Base-by-base conservation (phyloP, 37 sponge, comb jelly and placozoan species). In the Bolinopsis microptera region DNA sequence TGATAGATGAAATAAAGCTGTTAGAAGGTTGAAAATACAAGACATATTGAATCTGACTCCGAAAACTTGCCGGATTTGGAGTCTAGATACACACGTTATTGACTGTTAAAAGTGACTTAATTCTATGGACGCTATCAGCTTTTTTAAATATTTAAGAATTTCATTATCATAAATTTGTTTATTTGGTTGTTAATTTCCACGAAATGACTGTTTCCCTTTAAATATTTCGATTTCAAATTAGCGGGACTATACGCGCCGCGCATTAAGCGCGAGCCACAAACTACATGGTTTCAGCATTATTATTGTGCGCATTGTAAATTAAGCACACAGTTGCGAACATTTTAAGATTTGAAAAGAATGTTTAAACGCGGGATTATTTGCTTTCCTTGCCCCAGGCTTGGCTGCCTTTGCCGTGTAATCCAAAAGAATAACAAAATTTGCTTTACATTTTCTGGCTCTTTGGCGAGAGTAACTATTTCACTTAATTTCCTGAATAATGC, bases 221-320 rank as follows among this genome's bases (percentile, higher is more conserved):
- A 48, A 48, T 18, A 18, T 5, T 48, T 13, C 9, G 5, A 13
- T 18, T 48, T 48, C 61, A 48, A 48, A 48, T 48, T 48, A 48
- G 61, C 61, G 61, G 61, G 61, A 48, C 61, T 5, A 13, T 5
- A 48, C 5, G 13, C 5, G 61, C 61, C 61, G 61, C 61, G 61
- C 61, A 48, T 18, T 5, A 48, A 48, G 61, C 13, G 61, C 61
- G 80, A 34, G 80, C 80, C 9, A 77, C 27, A 77, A 77, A 77
- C 35, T 22, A 34, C 80, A 77, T 16, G 3, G 16, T 77, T 77
- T 77, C 27, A 77, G 80, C 80, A 77, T 77, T 77, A 16, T 35
- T 27, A 32, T 27, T 34, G 80, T 32, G 80, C 80, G 80, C 32
- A 34, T 21, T 33, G 35, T 77, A 77, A 32, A 36, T 77, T 34